Evolutionary conservation across 2,797 vertebrate species (phyloP), one percentile per base, ranked within the genome.

Genomic region (Ctenopoma kingsleyae): DNA sequence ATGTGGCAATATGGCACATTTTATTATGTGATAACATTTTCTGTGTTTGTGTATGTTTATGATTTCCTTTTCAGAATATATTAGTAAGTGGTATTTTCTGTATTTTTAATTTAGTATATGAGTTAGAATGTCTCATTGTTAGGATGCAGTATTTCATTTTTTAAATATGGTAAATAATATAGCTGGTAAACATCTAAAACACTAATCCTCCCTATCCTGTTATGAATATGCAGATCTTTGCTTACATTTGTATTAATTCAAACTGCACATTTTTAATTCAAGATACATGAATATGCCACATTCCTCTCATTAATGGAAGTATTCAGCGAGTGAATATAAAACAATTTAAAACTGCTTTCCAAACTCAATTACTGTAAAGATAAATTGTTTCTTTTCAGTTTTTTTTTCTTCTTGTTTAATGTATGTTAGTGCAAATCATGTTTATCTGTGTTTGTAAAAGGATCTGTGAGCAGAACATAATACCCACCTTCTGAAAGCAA

Each of bases 221-320:
- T 43, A 12, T 54, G 15, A 57, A 56, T 12, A 48, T 61, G 40
- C 32, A 56, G 2, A 32, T 56, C 4, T 51, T 46, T 8, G 3
- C 10, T 1, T 9, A 56, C 15, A 19, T 64, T 67, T 78, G 1
- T 35, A 43, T 15, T 54, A 20, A 56, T 71, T 61, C 8, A 48
- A 71, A 65, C 9, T 15, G 63, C 72, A 56, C 10, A 48, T 25
- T 67, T 63, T 67, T 70, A 67, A 80, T 67, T 65, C 20, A 70
- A 35, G 63, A 64, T 51, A 15, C 62, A 70, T 25, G 32, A 77
- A 44, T n/a, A 23, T 8, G 16, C 13, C 9, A 10, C 1, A 55
- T 5, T 38, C 20, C 15, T 10, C 2, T 59, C 30, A 53, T 49
- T 56, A 65, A 30, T 43, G 5, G 10, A 46, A 49, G 48, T 20